Conservation (phyloP, 2,113 vertebrate species). For the Corythornis cristatus region DNA sequence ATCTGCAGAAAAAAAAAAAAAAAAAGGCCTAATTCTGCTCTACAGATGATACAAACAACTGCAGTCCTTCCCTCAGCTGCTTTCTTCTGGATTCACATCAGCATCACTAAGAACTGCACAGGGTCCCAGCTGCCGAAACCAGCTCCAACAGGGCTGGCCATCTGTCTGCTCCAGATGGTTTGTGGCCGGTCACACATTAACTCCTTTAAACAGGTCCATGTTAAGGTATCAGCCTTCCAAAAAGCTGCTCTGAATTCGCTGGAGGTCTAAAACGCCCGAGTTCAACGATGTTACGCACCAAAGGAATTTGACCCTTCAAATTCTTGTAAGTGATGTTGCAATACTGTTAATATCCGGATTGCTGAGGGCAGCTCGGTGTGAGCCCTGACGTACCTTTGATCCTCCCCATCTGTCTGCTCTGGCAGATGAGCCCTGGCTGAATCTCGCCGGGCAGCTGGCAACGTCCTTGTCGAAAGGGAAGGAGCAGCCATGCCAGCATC, state of each 20-base stretch:
- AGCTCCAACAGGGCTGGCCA: not conserved
- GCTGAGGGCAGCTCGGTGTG: not conserved
- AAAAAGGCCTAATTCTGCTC: not conserved
- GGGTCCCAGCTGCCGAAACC: not conserved
- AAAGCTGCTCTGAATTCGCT: fast-evolving
- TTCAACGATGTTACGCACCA: fast-evolving
- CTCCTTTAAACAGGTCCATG: not conserved
- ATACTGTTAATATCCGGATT: not conserved
- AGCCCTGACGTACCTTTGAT: not conserved
- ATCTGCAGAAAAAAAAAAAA: not conserved
- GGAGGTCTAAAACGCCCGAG: not conserved
- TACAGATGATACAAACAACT: not conserved
- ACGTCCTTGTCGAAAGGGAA: not conserved
- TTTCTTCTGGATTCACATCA: not conserved
- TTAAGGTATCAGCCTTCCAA: not conserved
- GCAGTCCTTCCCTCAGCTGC: not conserved
- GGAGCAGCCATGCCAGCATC: not conserved
- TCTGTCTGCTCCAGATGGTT: not conserved
- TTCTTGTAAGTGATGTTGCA: not conserved
- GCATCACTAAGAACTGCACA: fast-evolving
- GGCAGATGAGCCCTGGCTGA: not conserved
- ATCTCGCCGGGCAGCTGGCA: not conserved
- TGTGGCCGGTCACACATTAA: constrained; percentile 33
- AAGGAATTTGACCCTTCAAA: constrained; percentile 45
- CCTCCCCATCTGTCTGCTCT: not conserved